Percentiles rank a stretch among this genome's conserved stretches.
These are phyloP conservation scores for Ptiloglossa arizonensis DNA, from an alignment of 1,140 invertebrate genomes.

Conservation along the genomic window DNA sequence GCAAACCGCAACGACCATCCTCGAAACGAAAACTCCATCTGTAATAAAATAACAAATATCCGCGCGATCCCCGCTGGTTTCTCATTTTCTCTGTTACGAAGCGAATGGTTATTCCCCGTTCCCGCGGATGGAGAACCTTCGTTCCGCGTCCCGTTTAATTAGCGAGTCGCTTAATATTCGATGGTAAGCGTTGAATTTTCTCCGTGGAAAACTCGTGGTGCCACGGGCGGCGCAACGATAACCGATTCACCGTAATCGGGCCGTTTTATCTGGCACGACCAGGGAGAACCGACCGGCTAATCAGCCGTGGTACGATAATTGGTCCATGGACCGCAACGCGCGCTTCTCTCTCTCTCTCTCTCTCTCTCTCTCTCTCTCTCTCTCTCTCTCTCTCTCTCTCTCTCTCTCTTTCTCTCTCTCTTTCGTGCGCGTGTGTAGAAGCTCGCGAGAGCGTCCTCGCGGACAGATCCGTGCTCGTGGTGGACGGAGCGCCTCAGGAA, in stretches of 20 bases:
- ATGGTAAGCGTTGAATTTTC: slow-evolving; percentile 15
- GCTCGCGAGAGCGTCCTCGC: not conserved
- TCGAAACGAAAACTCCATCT: no score
- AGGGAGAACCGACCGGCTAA: slow-evolving; percentile 42
- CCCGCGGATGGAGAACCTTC: no score
- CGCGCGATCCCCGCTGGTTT: not conserved
- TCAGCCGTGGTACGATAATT: slow-evolving; percentile 62
- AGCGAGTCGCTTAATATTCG: slow-evolving; percentile 25
- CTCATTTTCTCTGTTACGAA: no score
- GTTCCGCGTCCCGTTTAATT: slow-evolving; percentile 15
- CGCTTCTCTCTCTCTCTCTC: no score
- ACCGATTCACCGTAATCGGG: slow-evolving; percentile 46
- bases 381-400: no score
- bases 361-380: no score
- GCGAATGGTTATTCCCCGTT: no score
- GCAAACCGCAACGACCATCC: no score
- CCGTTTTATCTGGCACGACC: slow-evolving; percentile 43
- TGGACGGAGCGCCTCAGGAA: slow-evolving; percentile 70
- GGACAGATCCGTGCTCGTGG: slow-evolving; percentile 44
- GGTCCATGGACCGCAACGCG: slow-evolving; percentile 50
- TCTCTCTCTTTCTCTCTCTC: no score
- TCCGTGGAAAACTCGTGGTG: slow-evolving; percentile 9
- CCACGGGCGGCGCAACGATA: not conserved
- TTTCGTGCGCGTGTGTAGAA: slow-evolving; percentile 31
- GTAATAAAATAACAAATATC: no score